These are phyloP conservation scores for Drosophila trapezifrons DNA, from an alignment of 1,140 invertebrate species.

Conservation along the genomic window DNA sequence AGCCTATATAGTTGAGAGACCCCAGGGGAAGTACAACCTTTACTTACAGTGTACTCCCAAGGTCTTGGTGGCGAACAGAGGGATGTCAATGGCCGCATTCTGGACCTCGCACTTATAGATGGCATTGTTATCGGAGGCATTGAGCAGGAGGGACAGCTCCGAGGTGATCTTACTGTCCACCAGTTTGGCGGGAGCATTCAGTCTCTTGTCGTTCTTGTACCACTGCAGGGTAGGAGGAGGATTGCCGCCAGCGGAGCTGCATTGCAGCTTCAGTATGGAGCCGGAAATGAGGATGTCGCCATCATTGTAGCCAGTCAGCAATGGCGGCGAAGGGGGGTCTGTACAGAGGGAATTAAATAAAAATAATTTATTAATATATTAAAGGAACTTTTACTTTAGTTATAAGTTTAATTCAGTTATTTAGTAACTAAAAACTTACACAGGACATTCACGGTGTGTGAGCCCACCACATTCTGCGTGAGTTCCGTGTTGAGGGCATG, in stretches of 20 bases:
- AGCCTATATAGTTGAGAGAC: background rate
- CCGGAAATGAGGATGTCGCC: slow-evolving; percentile 92
- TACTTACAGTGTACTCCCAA: slow-evolving; percentile 96
- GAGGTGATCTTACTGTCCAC: slow-evolving; percentile 92
- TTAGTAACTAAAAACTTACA: slow-evolving; percentile 90
- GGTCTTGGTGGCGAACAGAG: slow-evolving; percentile 91
- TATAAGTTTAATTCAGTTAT: no score
- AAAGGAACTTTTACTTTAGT: no score
- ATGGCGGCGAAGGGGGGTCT: slow-evolving; percentile 95
- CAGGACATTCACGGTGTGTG: slow-evolving; percentile 94
- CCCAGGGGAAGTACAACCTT: rapidly evolving
- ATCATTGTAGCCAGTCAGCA: slow-evolving; percentile 93
- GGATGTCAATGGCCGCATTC: slow-evolving; percentile 94
- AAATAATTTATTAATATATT: background rate
- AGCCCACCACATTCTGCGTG: slow-evolving; percentile 93
- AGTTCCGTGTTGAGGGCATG: slow-evolving; percentile 93
- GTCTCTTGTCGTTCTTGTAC: slow-evolving; percentile 94
- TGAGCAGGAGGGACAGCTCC: slow-evolving; percentile 92
- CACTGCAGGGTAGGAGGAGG: slow-evolving; percentile 94
- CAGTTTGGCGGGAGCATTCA: slow-evolving; percentile 87
- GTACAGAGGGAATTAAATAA: background rate
- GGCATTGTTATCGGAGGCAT: slow-evolving; percentile 95
- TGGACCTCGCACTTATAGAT: slow-evolving; percentile 95
- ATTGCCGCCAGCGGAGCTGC: slow-evolving; percentile 96
- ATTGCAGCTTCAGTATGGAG: slow-evolving; percentile 92